Evolutionary conservation across 2,113 vertebrate genomes (phyloP).

Genomic region (Rhea americana): DNA sequence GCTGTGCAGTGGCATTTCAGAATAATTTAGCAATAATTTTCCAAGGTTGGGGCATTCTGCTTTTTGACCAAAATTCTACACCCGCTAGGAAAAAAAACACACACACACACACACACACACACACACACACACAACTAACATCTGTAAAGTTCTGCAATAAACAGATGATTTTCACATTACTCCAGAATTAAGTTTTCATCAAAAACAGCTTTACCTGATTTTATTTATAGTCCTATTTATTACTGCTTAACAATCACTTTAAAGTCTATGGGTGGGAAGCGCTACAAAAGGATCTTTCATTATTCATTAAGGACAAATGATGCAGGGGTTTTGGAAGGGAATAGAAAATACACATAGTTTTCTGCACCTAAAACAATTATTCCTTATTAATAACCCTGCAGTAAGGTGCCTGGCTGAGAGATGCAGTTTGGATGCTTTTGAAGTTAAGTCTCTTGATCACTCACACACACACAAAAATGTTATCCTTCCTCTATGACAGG

Average conservation of each 20-base stretch:
- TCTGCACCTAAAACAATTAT: slow-evolving; percentile 57
- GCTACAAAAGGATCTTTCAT: slow-evolving; percentile 51
- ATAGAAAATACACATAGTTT: neutral
- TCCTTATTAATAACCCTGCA: slow-evolving; percentile 46
- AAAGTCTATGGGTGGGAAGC: slow-evolving; percentile 27
- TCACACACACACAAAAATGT: neutral
- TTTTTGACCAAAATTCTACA: neutral
- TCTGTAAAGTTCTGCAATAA: neutral
- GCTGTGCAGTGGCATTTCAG: neutral
- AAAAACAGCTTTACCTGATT: neutral
- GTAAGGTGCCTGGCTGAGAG: neutral
- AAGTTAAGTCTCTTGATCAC: slow-evolving; percentile 38
- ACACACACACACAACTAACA: neutral
- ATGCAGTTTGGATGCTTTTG: slow-evolving; percentile 28
- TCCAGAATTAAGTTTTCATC: neutral
- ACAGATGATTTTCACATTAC: neutral
- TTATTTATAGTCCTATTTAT: slow-evolving; percentile 31
- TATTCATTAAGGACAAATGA: slow-evolving; percentile 54
- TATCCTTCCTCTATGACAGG: neutral
- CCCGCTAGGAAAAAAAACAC: neutral
- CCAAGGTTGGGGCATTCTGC: neutral
- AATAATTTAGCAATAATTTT: neutral
- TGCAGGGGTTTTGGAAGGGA: neutral
- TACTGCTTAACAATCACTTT: slow-evolving; percentile 18
- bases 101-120: no score